Evolutionary conservation across 2,888 invertebrate species (phyloP), one percentile per base, ranked within the genome.

Genomic region (Pandemis heparana): DNA sequence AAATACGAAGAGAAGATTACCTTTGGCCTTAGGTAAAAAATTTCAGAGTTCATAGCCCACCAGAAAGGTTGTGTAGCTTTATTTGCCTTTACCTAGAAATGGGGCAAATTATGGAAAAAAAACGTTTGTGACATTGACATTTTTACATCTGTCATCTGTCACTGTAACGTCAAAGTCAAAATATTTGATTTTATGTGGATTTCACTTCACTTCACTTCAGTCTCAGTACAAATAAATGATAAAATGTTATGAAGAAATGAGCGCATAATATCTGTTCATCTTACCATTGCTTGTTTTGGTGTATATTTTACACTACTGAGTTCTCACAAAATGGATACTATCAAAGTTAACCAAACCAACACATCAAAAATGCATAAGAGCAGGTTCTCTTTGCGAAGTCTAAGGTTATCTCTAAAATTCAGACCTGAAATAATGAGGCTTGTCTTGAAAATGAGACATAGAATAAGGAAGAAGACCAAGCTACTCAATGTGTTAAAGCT

Each of bases 401-500:
- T 94, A 59, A 87, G 89, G 5, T 75, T 90, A 41, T 92, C 93
- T 75, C 83, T 96, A 43, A 89, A 90, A 80, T 94, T 95, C 77
- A 93, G 95, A 75, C 96, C 96, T 10, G 95, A 96, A 79, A 92
- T 96, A 16, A 77, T 95, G 48, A 90, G 92, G 77, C 95, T 95
- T 71, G 95, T 97, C 78, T 82, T 95, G 59, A 95, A 94, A 81
- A 92, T 96, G 83, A 94, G 95, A 74, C 92, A 92, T 46, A 91
- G 90, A 75, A 94, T 96, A 59, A 91, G 89, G 70, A 92, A 91
- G 79, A 96, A 96, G 81, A 95, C 95, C 46, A 92, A 90, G 73
- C 94, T 96, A 77, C 86, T 97, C 63, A 91, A 90, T 70, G 95
- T 95, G 79, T 89, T 96, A 68, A 95, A 95, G 83, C 87, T 91